These are phyloP conservation scores for Pogona vitticeps DNA, from an alignment of 2,113 vertebrate species.

Conservation along the genomic window DNA sequence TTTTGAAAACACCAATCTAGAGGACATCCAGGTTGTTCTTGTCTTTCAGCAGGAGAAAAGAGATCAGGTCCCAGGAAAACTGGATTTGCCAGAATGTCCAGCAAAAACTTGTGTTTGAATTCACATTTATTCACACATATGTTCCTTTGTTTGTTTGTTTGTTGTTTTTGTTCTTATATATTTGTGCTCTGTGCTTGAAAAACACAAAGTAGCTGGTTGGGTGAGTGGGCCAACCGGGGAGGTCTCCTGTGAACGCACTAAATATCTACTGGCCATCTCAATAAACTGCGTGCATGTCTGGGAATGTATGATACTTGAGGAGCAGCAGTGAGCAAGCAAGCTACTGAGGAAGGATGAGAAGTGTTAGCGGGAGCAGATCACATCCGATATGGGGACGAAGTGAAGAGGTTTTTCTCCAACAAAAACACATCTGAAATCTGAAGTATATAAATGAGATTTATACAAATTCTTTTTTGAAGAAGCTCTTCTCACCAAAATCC, in stretches of 20 bases:
- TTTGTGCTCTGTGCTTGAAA: neutral
- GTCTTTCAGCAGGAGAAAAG: neutral
- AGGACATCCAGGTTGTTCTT: neutral
- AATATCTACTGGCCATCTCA: neutral
- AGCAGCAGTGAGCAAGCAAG: neutral
- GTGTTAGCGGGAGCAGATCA: too few relatives aligned
- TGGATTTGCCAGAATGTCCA: constrained; percentile 2
- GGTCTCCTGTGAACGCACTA: neutral
- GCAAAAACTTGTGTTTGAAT: neutral
- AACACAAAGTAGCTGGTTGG: neutral
- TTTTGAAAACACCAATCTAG: neutral
- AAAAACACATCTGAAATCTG: too few relatives aligned
- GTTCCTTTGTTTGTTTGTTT: neutral
- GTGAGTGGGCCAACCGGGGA: neutral
- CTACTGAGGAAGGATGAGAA: neutral
- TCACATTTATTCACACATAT: neutral
- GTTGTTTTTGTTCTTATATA: neutral
- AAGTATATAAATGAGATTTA: too few relatives aligned
- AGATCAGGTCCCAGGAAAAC: neutral
- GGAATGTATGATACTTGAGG: neutral
- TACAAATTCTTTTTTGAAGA: too few relatives aligned
- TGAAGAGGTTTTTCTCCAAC: too few relatives aligned
- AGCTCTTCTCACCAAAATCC: too few relatives aligned
- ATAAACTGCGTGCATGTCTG: neutral
- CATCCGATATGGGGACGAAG: too few relatives aligned